Percentiles rank a stretch among this genome's conserved stretches.
These are phyloP conservation scores for Aurelia coerulea DNA, from an alignment of 30 jellyfish, hydroid and myxozoan species.

Conservation along the genomic window DNA sequence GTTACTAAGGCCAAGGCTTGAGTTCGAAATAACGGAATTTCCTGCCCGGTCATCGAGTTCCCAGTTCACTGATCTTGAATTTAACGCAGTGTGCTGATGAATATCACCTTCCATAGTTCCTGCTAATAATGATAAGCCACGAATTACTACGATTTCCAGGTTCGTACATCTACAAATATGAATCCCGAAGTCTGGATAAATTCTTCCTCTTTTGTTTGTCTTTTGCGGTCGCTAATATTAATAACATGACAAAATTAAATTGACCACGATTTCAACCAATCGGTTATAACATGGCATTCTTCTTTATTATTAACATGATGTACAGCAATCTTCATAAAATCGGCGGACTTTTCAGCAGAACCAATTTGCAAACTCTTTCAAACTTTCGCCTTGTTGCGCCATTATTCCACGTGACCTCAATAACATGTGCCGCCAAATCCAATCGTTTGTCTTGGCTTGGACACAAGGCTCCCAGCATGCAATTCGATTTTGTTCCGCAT, in stretches of 20 bases:
- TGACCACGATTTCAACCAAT: no score
- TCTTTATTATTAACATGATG: no score
- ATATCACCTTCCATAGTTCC: not conserved
- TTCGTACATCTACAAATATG: no score
- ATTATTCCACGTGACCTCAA: constrained; percentile 40
- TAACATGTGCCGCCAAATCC: constrained; percentile 50
- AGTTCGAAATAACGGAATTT: not conserved
- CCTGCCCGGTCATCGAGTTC: not conserved
- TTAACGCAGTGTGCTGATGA: not conserved
- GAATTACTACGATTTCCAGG: no score
- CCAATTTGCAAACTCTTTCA: not conserved
- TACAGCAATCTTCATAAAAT: no score
- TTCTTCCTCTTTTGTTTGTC: no score
- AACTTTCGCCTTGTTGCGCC: constrained; percentile 17
- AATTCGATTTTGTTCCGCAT: not conserved
- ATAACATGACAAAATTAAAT: no score
- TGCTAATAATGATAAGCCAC: not conserved
- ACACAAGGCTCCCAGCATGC: not conserved
- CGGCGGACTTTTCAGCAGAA: no score
- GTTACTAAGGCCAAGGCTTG: constrained; percentile 1
- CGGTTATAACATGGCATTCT: no score
- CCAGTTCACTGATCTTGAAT: not conserved
- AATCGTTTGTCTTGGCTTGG: not conserved
- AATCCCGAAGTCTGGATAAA: no score
- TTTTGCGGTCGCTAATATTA: no score